Base-by-base conservation (phyloP, 2,113 vertebrate species). In the Argyrosomus japonicus region DNA sequence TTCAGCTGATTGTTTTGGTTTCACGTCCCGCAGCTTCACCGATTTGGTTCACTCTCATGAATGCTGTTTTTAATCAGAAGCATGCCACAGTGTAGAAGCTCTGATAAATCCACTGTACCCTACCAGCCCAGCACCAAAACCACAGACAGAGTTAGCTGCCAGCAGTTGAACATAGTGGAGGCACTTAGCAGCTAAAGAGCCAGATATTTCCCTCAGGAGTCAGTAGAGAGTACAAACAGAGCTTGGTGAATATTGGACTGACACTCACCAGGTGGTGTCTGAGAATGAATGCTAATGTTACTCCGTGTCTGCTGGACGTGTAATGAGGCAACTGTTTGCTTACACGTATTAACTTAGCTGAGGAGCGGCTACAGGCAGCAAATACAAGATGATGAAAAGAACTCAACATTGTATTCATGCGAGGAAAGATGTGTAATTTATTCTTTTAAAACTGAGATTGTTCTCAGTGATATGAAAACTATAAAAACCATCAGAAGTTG, bases 161-260 rank as follows among this genome's bases (percentile, higher is more conserved):
- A 63, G 32, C 47, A 50, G 17, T 10, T 32, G 47, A 51, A 27
- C 47, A 32, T 10, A 1, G 6, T 47, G 25, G 57, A 50, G 36
- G 58, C 45, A 48, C 40, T 62, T 51, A 64, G 21, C 60, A 21
- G 61, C 29, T 25, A 12, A 17, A 64, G 57, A 62, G 25, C 6
- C 19, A 18, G 45, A 62, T 50, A 18, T 48, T 73, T 25, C 70
- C 43, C 70, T 50, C 56, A 61, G 56, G 56, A 60, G 23, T n/a
- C 21, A 19, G 50, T 40, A 8, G 5, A 60, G 40, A 60, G 10
- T 1, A 72, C n/a, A 47, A 45, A 60, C n/a, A 13, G 27, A 15
- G 19, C 27, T 53, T 3, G 2, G 50, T 54, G 27, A 51, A 21
- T 27, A 32, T 53, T 29, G 23, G 13, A 14, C 63, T 17, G n/a